These are phyloP conservation scores for Pseudachorutes palmiensis DNA, from an alignment of 1,140 invertebrate species.

Conservation along the genomic window DNA sequence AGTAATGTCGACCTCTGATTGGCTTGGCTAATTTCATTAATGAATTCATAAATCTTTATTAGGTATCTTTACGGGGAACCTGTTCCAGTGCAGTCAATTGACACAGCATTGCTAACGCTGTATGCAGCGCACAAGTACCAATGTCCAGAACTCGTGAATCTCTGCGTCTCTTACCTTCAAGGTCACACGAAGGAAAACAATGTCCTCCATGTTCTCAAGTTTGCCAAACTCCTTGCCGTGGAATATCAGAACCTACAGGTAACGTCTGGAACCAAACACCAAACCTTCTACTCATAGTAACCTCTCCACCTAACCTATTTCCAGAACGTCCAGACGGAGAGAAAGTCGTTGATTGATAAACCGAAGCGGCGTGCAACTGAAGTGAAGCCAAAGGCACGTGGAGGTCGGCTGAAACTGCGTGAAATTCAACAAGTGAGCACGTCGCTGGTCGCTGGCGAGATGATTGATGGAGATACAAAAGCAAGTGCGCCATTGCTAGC, in stretches of 20 bases:
- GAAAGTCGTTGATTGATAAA: neutral
- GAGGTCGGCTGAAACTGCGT: neutral
- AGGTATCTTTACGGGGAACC: constrained; percentile 56
- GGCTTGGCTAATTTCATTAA: too few species aligned
- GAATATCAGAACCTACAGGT: constrained; percentile 35
- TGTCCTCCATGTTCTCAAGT: constrained; percentile 49
- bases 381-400: neutral
- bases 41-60: constrained; percentile 23
- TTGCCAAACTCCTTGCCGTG: constrained; percentile 43
- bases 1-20: too few species aligned
- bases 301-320: neutral
- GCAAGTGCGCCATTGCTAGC: neutral
- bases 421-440: neutral
- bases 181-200: constrained; percentile 44
- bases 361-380: neutral
- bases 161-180: constrained; percentile 54
- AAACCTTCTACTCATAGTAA: neutral
- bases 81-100: constrained; percentile 54
- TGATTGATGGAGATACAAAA: neutral
- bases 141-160: constrained; percentile 52
- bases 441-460: neutral
- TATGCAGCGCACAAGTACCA: constrained; percentile 61
- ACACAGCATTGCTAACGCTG: constrained; percentile 55
- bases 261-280: neutral
- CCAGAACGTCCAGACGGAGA: neutral